These are phyloP conservation scores for Cotesia congregata DNA, from an alignment of 2,888 invertebrate genomes.

Conservation along the genomic window DNA sequence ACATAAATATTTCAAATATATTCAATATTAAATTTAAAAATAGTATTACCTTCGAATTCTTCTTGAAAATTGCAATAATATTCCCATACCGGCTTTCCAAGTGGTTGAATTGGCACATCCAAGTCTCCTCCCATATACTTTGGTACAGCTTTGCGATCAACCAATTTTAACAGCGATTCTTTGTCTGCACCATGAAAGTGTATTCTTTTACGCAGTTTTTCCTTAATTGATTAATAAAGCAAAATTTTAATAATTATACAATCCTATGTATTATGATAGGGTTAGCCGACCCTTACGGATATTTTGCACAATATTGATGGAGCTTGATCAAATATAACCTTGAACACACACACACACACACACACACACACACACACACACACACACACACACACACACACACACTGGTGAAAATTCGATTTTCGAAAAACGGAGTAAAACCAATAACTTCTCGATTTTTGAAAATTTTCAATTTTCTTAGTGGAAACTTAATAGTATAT, in stretches of 20 bases:
- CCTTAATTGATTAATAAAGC: constrained; percentile 68
- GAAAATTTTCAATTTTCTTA: too few relatives aligned
- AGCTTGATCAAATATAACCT: too few relatives aligned
- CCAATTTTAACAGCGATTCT: constrained; percentile 74
- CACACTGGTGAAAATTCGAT: too few relatives aligned
- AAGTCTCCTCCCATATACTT: constrained; percentile 78
- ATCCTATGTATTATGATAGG: too few relatives aligned
- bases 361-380: too few relatives aligned
- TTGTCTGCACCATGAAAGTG: constrained; percentile 82
- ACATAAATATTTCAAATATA: neutral
- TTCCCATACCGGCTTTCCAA: constrained; percentile 77
- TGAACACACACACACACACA: too few relatives aligned
- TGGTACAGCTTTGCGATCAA: constrained; percentile 76
- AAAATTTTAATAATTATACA: neutral
- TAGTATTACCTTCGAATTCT: constrained; percentile 76
- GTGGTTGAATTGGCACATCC: constrained; percentile 74
- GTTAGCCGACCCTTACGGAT: too few relatives aligned
- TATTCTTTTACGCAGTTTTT: constrained; percentile 84
- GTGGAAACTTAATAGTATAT: too few relatives aligned
- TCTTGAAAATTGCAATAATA: constrained; percentile 79
- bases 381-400: too few relatives aligned
- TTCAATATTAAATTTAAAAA: constrained; percentile 18
- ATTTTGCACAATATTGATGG: neutral
- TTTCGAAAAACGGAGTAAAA: too few relatives aligned
- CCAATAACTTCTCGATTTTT: too few relatives aligned